Percentiles rank a stretch among this genome's conserved stretches.
Evolutionary conservation across 2,888 invertebrate genomes (phyloP).

Genomic region (Yponomeuta plumbellus): DNA sequence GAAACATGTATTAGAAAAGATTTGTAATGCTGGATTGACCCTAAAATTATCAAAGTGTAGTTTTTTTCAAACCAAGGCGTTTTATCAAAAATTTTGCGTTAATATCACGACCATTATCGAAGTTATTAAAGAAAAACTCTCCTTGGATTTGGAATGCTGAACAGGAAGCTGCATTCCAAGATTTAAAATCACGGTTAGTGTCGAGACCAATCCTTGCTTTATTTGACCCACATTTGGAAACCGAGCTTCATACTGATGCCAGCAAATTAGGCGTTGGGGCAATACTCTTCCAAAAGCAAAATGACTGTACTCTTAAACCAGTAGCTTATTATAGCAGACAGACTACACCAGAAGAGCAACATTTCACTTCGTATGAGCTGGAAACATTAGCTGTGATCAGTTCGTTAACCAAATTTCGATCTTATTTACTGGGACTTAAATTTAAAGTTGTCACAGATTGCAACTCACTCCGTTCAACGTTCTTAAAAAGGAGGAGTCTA

Average conservation of each 20-base stretch:
- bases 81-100: conserved; percentile 23
- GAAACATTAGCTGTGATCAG: conserved; percentile 22
- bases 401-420: conserved; percentile 25
- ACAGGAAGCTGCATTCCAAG: conserved; percentile 19
- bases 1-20: neutral
- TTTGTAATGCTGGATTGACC: conserved; percentile 4
- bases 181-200: neutral
- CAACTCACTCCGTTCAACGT: conserved; percentile 24
- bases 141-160: conserved; percentile 15
- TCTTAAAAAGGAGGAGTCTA: conserved; percentile 23
- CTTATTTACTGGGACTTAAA: conserved; percentile 26
- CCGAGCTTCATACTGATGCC: conserved; percentile 17
- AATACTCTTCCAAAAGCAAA: conserved; percentile 17
- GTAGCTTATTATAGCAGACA: conserved; percentile 24
- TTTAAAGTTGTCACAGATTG: conserved; percentile 30
- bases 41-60: conserved; percentile 15
- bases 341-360: conserved; percentile 19
- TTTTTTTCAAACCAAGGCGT: conserved; percentile 16
- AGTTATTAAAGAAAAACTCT: conserved; percentile 7
- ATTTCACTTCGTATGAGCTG: conserved; percentile 15
- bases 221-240: conserved; percentile 15
- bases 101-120: conserved; percentile 7
- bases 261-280: conserved; percentile 16
- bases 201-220: conserved; percentile 10
- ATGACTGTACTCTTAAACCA: conserved; percentile 18